Evolutionary conservation across 2,113 vertebrate genomes (phyloP).

Genomic region (Arenaria interpres): DNA sequence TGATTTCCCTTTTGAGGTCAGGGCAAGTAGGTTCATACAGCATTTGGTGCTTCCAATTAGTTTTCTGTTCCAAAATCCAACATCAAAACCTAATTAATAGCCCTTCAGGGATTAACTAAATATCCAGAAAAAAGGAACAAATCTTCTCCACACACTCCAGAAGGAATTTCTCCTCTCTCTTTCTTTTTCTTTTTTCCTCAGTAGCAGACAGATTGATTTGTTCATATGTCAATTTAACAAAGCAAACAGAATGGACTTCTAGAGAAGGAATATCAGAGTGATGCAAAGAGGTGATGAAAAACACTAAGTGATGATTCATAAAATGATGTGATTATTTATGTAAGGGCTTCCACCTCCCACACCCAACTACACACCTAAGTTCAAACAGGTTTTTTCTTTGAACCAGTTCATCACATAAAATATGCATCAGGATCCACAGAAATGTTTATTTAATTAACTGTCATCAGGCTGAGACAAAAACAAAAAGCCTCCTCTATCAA

Average conservation of each 20-base stretch:
- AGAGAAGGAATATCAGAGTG: background rate
- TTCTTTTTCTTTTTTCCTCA: background rate
- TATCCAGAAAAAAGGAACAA: background rate
- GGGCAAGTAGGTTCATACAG: fast-evolving
- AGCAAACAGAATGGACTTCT: constrained; percentile 8
- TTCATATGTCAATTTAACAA: constrained; percentile 23
- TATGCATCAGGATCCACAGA: background rate
- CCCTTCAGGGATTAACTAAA: background rate
- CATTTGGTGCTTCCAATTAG: background rate
- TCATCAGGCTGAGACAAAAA: constrained; percentile 14
- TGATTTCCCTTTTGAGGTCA: background rate
- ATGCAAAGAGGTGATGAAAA: background rate
- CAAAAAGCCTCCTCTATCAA: background rate
- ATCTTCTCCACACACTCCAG: background rate
- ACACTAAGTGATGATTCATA: background rate
- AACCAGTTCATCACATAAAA: constrained; percentile 45
- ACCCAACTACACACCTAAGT: background rate
- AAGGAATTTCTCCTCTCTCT: background rate
- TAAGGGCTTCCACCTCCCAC: background rate
- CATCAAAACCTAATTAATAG: background rate
- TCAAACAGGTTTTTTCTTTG: constrained; percentile 51
- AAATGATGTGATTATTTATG: constrained; percentile 41
- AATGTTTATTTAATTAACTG: constrained; percentile 50
- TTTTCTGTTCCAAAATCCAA: background rate
- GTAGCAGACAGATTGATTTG: constrained; percentile 49